Evolutionary conservation across 2,888 invertebrate genomes (phyloP), one percentile per base, ranked within the genome.

Genomic region (Seira musarum): DNA sequence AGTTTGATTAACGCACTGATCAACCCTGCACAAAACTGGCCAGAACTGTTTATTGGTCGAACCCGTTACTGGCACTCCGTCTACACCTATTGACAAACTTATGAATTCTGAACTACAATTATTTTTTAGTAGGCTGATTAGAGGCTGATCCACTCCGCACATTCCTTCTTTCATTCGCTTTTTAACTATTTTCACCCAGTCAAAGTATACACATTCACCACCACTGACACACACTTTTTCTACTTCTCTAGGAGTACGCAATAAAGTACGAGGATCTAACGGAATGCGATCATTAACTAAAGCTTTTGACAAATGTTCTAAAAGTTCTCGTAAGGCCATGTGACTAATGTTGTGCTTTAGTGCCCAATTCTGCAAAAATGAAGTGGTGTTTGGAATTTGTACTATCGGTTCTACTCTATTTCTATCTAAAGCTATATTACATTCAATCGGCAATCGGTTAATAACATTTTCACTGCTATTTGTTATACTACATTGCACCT

Each of bases 11-110:
- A 24, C 15, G 19, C 15, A 25, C 19, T 66, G 66, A 35, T 66
- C 66, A 35, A 66, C n/a, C 19, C 15, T 66, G 17, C 66, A 6
- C 30, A 66, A 66, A 2, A 66, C 40, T 10, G 66, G 66, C 66
- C 66, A 66, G 30, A 66, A 66, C 17, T 66, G 66, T 35, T 66
- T 66, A 17, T 66, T 66, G 25, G 13, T 66, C 5, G 35, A 35
- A 2, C 40, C 19, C n/a, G 40, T 17, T 5, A 66, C 30, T 15
- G 66, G 66, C 24, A 66, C 25, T 25, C 66, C 66, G n/a, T 66
- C 66, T 30, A 66, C 19, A n/a, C 66, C 66, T 15, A 66, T 35
- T 60, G 60, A 60, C 13, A 60, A 6, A 19, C 60, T 60, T n/a
- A 60, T 60, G 5, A 60, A n/a, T n/a, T n/a, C n/a, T n/a, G n/a